Percentiles rank a stretch among this genome's conserved stretches.
Conservation (phyloP, 2,888 invertebrate species). For the Hydraecia micacea region DNA sequence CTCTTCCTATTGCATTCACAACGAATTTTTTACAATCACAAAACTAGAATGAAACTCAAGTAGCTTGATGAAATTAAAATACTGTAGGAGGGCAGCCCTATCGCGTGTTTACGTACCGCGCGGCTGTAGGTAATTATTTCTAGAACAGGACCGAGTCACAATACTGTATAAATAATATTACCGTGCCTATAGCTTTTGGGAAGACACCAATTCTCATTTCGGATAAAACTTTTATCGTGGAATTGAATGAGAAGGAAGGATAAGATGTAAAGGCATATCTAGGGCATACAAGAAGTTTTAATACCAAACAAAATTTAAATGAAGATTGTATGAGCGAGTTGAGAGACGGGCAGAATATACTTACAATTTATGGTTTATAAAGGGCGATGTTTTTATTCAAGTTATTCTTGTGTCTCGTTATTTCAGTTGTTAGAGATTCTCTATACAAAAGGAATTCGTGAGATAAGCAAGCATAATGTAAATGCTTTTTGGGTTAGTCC, state of each 20-base stretch:
- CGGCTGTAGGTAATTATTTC: too few species aligned
- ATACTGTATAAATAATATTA: too few species aligned
- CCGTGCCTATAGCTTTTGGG: not conserved
- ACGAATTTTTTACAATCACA: too few species aligned
- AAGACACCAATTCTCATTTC: constrained; percentile 28
- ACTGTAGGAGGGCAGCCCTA: too few species aligned
- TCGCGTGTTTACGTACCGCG: too few species aligned
- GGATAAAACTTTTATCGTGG: constrained; percentile 37
- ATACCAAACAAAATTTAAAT: constrained; percentile 29
- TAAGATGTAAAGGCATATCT: constrained; percentile 17
- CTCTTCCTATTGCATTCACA: too few species aligned
- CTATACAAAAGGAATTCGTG: not conserved
- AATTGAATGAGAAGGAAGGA: not conserved
- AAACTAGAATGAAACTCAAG: too few species aligned
- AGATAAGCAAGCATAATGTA: not conserved
- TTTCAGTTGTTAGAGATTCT: not conserved
- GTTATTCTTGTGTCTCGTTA: not conserved
- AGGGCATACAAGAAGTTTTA: constrained; percentile 33
- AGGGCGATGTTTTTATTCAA: not conserved
- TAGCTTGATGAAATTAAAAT: too few species aligned
- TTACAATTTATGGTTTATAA: not conserved
- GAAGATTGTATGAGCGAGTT: constrained; percentile 6
- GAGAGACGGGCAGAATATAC: not conserved
- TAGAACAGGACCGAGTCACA: too few species aligned
- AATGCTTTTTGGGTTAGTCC: not conserved